A percentile compares a stretch with the other conserved stretches of the same genome.
Evolutionary conservation across 1,140 invertebrate species (phyloP).

Genomic region (Cyclina sinensis): DNA sequence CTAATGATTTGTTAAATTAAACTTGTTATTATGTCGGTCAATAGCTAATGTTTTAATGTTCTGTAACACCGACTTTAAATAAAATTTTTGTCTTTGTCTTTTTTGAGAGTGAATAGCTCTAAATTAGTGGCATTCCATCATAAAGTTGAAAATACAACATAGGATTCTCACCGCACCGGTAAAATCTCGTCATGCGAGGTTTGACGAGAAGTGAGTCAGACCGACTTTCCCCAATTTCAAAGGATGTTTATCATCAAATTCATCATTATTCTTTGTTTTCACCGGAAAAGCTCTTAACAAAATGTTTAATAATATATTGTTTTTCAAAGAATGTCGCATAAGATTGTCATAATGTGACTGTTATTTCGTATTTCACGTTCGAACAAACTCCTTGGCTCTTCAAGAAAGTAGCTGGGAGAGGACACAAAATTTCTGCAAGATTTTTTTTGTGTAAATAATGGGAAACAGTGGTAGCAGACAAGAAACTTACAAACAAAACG

Average conservation of each 20-base stretch:
- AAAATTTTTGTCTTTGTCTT: too few relatives aligned
- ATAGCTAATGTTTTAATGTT: too few relatives aligned
- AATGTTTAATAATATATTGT: constrained; percentile 14
- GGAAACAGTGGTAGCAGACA: constrained; percentile 55
- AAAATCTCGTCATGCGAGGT: constrained; percentile 13
- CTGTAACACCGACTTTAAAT: too few relatives aligned
- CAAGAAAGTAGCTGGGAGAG: neutral
- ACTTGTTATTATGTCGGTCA: too few relatives aligned
- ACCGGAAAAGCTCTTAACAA: constrained; percentile 34
- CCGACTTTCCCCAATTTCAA: constrained; percentile 40
- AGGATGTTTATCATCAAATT: constrained; percentile 59
- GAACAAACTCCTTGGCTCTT: neutral
- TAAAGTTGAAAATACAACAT: neutral
- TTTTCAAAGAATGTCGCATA: constrained; percentile 4
- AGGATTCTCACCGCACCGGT: neutral
- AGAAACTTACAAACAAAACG: constrained; percentile 59
- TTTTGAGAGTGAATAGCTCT: too few relatives aligned
- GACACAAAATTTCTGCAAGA: neutral
- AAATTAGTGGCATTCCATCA: neutral
- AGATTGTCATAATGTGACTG: constrained; percentile 35
- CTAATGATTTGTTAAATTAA: too few relatives aligned
- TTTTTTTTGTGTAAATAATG: constrained; percentile 52
- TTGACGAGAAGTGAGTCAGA: constrained; percentile 58
- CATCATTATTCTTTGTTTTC: constrained; percentile 42
- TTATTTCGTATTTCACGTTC: neutral